Evolutionary conservation across 2,888 invertebrate genomes (phyloP), one percentile per base, ranked within the genome.

Genomic region (Tetropium fuscum): DNA sequence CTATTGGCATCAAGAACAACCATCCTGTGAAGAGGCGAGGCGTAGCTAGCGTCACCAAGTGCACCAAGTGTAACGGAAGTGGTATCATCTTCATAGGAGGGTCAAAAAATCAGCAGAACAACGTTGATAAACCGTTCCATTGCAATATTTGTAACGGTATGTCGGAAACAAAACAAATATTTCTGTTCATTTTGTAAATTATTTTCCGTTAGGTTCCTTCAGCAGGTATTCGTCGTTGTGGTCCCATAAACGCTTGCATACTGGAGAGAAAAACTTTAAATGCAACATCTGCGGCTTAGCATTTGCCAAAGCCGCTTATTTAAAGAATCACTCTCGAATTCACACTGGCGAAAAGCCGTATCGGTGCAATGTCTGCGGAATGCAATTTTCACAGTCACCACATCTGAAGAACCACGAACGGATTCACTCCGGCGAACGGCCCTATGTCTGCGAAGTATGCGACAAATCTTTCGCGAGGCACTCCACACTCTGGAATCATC

Each of bases 311-410:
- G 93, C 93, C 55, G 94, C 94, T n/a, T 94, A 94, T 83, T 84
- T 94, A 68, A 94, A 94, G 80, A 94, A 94, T 78, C 94, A 94
- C 80, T 92, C 92, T 45, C 86, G 94, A 70, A 94, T 94, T 74
- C 94, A 94, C 71, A 94, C 93, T 0, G 94, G 94, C 43, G 84
- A 84, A 66, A 84, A 84, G 58, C 84, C 84, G 7, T 84, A 80
- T 34, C 70, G 82, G 22, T 94, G 94, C 82, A 90, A 88, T 76
- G 93, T 93, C 16, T 94, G 94, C 79, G 94, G 94, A 41, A 94
- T 94, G 94, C 93, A 93, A 79, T 94, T 94, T 80, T 93, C 93
- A 3, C 94, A 94, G 76, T 92, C 92, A 54, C 94, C 94, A 1
- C 94, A 94, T 84, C 83, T 94, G 53, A 94, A 94, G 77, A 94